Percentiles rank a stretch among this genome's conserved stretches.
These are phyloP conservation scores for Callaeas wilsoni DNA, from an alignment of 2,113 vertebrate species.

Conservation along the genomic window DNA sequence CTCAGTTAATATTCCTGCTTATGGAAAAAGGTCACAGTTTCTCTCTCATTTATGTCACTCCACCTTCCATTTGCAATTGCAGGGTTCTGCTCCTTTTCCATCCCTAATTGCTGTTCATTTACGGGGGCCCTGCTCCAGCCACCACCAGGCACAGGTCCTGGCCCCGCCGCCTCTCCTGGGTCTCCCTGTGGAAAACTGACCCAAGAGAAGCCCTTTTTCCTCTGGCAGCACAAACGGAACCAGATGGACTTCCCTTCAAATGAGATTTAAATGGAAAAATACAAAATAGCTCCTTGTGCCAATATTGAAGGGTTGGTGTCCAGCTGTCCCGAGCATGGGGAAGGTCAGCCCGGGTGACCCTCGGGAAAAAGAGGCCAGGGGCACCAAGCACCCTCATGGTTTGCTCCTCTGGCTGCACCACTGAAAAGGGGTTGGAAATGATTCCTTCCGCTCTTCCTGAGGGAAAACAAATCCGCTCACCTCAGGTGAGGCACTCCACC, in stretches of 20 bases:
- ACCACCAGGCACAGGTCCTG: background rate
- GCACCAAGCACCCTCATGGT: background rate
- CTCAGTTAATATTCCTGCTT: background rate
- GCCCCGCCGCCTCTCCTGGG: rapidly evolving
- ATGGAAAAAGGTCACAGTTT: background rate
- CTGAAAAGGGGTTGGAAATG: rapidly evolving
- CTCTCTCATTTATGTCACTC: background rate
- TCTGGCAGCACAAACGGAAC: background rate
- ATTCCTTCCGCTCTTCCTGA: background rate
- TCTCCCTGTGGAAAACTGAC: background rate
- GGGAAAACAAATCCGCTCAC: background rate
- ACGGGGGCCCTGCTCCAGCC: background rate
- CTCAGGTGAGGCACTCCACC: background rate
- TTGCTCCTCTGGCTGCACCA: background rate
- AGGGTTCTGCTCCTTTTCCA: background rate
- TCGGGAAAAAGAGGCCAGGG: background rate
- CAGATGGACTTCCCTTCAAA: constrained; percentile 15
- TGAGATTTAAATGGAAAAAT: constrained; percentile 18
- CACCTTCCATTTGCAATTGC: background rate
- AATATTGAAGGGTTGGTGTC: background rate
- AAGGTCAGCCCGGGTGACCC: background rate
- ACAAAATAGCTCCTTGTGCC: constrained; percentile 3
- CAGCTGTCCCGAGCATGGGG: background rate
- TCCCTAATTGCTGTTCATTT: background rate
- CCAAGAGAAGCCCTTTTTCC: background rate